phyloP scores from a whole-genome alignment of 1,140 invertebrate genomes.

The Lepidurus apus region DNA sequence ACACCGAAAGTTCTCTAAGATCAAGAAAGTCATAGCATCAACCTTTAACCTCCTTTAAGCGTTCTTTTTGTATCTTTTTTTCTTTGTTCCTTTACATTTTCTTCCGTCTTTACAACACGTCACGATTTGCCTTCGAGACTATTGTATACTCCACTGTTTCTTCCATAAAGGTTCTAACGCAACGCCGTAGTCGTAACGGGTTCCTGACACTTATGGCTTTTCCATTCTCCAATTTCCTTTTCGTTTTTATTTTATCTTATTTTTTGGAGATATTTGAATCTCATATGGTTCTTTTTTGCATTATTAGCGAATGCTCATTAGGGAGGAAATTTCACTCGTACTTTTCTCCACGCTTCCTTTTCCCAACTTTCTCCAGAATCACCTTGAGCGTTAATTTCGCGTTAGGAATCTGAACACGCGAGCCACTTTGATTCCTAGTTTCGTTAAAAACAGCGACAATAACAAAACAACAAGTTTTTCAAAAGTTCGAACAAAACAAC shows the following conservation, averaged over 20 bases:
- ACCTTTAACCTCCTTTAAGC: constrained; percentile 13
- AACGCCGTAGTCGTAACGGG: not conserved
- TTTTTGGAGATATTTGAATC: not conserved
- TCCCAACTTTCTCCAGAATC: not conserved
- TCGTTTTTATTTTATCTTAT: not conserved
- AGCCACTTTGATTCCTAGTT: not conserved
- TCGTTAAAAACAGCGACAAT: no score
- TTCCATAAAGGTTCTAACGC: not conserved
- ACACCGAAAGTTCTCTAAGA: no score
- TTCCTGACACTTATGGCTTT: not conserved
- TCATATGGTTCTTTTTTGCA: not conserved
- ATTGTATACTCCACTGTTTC: no score
- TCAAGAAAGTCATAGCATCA: not conserved
- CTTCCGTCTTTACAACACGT: not conserved
- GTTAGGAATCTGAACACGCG: not conserved
- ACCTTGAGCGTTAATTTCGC: not conserved
- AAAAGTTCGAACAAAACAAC: no score
- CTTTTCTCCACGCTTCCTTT: not conserved
- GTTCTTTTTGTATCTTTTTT: no score
- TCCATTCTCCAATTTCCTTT: constrained; percentile 8
- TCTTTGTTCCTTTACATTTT: not conserved
- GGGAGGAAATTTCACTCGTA: not conserved
- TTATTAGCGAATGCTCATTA: not conserved
- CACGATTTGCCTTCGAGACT: not conserved
- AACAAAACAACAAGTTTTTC: no score